Conservation (phyloP, 2,113 vertebrate species). For the Chionodraco myersi region DNA sequence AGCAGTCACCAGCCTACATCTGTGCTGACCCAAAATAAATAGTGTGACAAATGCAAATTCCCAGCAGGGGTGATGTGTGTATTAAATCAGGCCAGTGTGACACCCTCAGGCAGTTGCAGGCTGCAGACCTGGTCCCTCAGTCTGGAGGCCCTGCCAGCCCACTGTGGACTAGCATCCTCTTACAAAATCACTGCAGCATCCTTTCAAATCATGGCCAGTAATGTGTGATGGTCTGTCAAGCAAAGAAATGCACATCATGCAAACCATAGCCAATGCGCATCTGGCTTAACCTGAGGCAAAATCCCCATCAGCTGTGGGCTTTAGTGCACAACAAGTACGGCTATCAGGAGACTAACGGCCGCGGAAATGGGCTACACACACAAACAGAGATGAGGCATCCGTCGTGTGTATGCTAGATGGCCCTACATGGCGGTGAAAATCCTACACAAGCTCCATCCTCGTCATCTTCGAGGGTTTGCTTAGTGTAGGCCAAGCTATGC, state of each 20-base stretch:
- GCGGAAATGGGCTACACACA: background rate
- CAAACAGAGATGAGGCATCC: conserved; percentile 12
- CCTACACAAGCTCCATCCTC: conserved; percentile 38
- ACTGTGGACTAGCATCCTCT: conserved; percentile 36
- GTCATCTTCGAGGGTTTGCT: conserved; percentile 53
- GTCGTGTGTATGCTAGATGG: conserved; percentile 22
- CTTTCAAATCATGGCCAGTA: conserved; percentile 19
- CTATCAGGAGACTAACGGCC: background rate
- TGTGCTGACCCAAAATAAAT: conserved; percentile 42
- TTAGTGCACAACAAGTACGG: conserved; percentile 7
- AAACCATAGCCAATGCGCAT: conserved; percentile 5
- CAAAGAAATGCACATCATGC: conserved; percentile 1
- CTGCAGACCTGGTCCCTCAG: conserved; percentile 22
- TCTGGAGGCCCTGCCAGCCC: conserved; percentile 34
- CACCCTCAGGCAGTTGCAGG: conserved; percentile 39
- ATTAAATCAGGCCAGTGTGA: conserved; percentile 61
- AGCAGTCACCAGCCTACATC: conserved; percentile 28
- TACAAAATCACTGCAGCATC: conserved; percentile 59
- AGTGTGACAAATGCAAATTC: conserved; percentile 37
- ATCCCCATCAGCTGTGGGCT: conserved; percentile 27
- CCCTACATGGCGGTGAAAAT: conserved; percentile 13
- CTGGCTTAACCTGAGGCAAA: conserved; percentile 21
- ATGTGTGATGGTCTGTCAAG: conserved; percentile 20
- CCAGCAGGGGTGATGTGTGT: conserved; percentile 24
- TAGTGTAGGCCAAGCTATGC: conserved; percentile 64